Base-by-base conservation (phyloP, 2,113 vertebrate species). In the Psephotus haematonotus region DNA sequence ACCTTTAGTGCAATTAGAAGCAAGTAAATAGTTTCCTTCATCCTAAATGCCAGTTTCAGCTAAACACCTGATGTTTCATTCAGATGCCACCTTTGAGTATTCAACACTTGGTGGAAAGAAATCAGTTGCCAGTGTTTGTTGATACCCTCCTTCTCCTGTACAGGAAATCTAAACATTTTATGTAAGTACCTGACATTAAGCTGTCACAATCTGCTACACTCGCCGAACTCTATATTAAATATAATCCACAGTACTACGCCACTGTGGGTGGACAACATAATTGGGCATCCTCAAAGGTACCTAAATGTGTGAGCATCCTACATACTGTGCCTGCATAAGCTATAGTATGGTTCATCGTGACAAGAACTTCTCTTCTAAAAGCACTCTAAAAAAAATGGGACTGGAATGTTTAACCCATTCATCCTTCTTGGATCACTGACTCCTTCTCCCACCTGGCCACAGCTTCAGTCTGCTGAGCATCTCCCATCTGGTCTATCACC, bases 221-320 rank as follows among this genome's bases (percentile, higher is more conserved):
- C 75, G 43, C 55, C 8, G 68, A 90, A 88, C 55, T 88, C 75
- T 76, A 7, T 43, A 62, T 96, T 84, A 93, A 92, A 88, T 87
- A 74, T 88, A 93, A 71, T 70, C 25, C 79, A 69, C 41, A 65
- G 67, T 35, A 80, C 88, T 90, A 80, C 0, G 1, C 64, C 63
- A 41, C 49, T 89, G 97, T 97, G 90, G 97, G 96, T 91, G 96
- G 94, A 96, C 95, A 95, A 80, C 71, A 93, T 88, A 95, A 95
- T 95, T 35, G 62, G 88, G 90, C 86, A 95, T 86, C 89, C 77
- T 96, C 88, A 57, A 84, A 90, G 72, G 35, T 72, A 92, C 47
- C 92, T 95, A 95, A 90, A 96, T 94, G 63, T 96, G 95, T 77
- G 57, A 92, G 82, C 96, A 96, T 64, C 90, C 95, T 94, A 97